A percentile compares a stretch with the other conserved stretches of the same genome.
phyloP scores from a whole-genome alignment of 30 jellyfish, hydroid and myxozoan species.

The Aurelia aurita region DNA sequence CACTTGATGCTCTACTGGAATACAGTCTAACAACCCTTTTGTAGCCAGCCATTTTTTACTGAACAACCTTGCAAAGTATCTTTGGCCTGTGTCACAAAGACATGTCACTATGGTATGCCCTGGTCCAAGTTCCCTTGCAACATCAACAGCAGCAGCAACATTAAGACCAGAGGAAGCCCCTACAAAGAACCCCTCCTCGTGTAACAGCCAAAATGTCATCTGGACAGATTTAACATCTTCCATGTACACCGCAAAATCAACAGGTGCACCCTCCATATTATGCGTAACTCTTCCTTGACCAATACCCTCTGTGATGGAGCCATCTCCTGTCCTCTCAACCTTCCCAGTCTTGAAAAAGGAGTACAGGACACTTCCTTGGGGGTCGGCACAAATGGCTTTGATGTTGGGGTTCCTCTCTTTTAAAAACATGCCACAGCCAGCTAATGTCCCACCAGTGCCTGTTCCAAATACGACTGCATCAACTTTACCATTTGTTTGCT shows the following conservation, averaged over 20 bases:
- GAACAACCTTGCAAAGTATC: conserved; percentile 85
- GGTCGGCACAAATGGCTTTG: conserved; percentile 88
- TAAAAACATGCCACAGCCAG: conserved; percentile 91
- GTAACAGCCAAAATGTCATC: conserved; percentile 90
- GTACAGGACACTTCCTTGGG: conserved; percentile 92
- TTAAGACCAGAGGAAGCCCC: conserved; percentile 96
- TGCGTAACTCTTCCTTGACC: conserved; percentile 93
- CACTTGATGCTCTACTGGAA: conserved; percentile 71
- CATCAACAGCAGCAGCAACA: conserved; percentile 98
- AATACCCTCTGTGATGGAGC: conserved; percentile 93
- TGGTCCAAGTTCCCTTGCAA: conserved; percentile 96
- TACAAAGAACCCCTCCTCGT: conserved; percentile 94
- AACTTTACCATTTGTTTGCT: conserved; percentile 95
- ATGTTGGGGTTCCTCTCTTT: conserved; percentile 83
- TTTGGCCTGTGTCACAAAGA: conserved; percentile 94
- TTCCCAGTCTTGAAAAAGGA: conserved; percentile 77
- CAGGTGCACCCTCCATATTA: conserved; percentile 90
- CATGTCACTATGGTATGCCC: conserved; percentile 95
- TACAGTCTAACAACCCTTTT: conserved; percentile 73
- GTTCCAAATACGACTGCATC: conserved; percentile 94
- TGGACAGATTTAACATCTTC: conserved; percentile 83
- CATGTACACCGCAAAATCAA: conserved; percentile 88
- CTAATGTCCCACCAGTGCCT: conserved; percentile 97
- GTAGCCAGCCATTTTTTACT: conserved; percentile 78
- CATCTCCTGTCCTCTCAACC: conserved; percentile 86